Conservation (phyloP, 2,888 invertebrate genomes). For the Drosophila macrospina region DNA sequence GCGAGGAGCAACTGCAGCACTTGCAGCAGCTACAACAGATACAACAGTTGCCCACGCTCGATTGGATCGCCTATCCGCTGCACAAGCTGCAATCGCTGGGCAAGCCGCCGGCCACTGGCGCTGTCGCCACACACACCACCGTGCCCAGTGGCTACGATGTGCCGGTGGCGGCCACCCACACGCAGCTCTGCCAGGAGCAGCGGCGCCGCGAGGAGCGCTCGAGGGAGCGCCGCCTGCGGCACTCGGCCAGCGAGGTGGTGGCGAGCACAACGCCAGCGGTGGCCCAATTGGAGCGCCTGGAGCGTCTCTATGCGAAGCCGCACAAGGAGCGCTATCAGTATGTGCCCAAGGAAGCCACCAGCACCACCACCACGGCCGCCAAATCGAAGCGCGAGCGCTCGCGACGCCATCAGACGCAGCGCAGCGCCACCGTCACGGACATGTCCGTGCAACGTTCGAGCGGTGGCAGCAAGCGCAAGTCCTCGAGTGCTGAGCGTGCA, state of each 20-base stretch:
- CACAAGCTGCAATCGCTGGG: constrained; percentile 74
- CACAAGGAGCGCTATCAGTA: constrained; percentile 85
- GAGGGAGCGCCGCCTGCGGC: constrained; percentile 82
- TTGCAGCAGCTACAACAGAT: constrained; percentile 73
- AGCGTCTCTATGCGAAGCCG: constrained; percentile 83
- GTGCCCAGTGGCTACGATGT: constrained; percentile 72
- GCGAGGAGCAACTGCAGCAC: constrained; percentile 74
- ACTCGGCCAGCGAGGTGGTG: constrained; percentile 85
- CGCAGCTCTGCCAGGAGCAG: constrained; percentile 59
- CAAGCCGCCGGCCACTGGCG: constrained; percentile 64
- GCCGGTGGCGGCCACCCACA: constrained; percentile 54
- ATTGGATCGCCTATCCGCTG: constrained; percentile 85
- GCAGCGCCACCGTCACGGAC: constrained; percentile 85
- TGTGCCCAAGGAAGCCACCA: constrained; percentile 77
- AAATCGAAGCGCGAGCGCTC: constrained; percentile 84
- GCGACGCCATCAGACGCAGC: constrained; percentile 85
- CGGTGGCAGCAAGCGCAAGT: constrained; percentile 70
- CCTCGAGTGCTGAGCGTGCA: constrained; percentile 85
- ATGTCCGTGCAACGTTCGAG: constrained; percentile 80
- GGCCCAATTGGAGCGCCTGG: constrained; percentile 75
- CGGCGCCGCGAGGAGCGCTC: constrained; percentile 73
- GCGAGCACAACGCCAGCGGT: constrained; percentile 59
- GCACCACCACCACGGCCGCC: constrained; percentile 19
- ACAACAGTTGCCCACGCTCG: constrained; percentile 62
- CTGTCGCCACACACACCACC: constrained; percentile 26